These are phyloP conservation scores for Lepus americanus DNA, from an alignment of 2,113 vertebrate genomes.

Conservation along the genomic window DNA sequence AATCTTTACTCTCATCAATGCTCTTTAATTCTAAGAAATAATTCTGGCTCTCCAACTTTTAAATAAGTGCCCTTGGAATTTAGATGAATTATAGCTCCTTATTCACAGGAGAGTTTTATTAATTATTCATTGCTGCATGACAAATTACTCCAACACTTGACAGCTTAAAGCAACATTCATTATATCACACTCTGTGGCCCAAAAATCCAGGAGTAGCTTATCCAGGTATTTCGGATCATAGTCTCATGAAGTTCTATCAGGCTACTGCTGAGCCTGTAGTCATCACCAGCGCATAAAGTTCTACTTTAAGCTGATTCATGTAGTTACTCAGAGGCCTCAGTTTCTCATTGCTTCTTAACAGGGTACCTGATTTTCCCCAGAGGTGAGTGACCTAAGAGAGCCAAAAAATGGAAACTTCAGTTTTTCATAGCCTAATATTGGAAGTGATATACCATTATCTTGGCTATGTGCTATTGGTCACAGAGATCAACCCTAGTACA, in stretches of 20 bases:
- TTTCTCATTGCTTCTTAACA: background rate
- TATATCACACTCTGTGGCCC: background rate
- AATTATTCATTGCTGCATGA: background rate
- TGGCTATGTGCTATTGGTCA: background rate
- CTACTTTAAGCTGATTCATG: background rate
- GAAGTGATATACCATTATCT: background rate
- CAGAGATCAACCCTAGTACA: background rate
- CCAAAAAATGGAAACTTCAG: background rate
- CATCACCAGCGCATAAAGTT: background rate
- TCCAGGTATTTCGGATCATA: background rate
- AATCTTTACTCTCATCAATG: background rate
- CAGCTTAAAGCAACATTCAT: background rate
- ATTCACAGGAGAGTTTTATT: background rate
- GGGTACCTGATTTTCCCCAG: background rate
- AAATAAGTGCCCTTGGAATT: constrained; percentile 30
- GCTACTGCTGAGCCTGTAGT: background rate
- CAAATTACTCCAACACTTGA: background rate
- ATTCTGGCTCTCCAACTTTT: constrained; percentile 14
- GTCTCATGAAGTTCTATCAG: background rate
- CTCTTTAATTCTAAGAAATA: background rate
- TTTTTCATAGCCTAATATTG: background rate
- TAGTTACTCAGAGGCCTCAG: background rate
- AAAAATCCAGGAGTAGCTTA: background rate
- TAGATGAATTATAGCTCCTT: background rate
- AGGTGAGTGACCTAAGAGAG: background rate